These are phyloP conservation scores for Aphelocoma californica DNA, from an alignment of 2,797 vertebrate species.

Conservation along the genomic window DNA sequence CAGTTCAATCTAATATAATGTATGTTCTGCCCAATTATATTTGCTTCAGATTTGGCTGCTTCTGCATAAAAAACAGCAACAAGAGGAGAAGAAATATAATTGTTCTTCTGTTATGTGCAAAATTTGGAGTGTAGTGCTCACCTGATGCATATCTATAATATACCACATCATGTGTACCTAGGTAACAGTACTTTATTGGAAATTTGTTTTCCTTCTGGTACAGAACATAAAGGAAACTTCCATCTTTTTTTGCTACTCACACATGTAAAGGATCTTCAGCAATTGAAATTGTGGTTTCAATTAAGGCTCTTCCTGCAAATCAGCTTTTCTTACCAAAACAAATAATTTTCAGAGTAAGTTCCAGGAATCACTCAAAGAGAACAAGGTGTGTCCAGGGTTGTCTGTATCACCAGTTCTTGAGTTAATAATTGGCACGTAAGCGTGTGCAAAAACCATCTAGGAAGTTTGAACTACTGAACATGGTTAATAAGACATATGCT, in stretches of 20 bases:
- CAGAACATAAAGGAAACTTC: not conserved
- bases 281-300: not conserved
- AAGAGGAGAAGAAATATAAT: not conserved
- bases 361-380: not conserved
- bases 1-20: not conserved
- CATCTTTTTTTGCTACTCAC: not conserved
- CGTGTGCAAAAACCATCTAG: not conserved
- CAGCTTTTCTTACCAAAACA: conserved; percentile 12
- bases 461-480: not conserved
- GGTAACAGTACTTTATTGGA: not conserved
- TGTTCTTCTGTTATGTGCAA: not conserved
- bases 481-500: not conserved
- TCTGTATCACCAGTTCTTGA: not conserved
- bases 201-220: not conserved
- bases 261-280: not conserved
- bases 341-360: not conserved
- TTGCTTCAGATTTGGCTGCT: not conserved
- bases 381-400: not conserved
- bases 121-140: not conserved
- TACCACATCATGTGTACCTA: not conserved
- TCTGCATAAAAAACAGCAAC: not conserved
- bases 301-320: conserved; percentile 10
- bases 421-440: not conserved
- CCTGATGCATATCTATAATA: not conserved
- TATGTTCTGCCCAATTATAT: not conserved